A percentile compares a stretch with the other conserved stretches of the same genome.
Evolutionary conservation across 2,888 invertebrate species (phyloP).

Genomic region (Tetragonula carbonaria): DNA sequence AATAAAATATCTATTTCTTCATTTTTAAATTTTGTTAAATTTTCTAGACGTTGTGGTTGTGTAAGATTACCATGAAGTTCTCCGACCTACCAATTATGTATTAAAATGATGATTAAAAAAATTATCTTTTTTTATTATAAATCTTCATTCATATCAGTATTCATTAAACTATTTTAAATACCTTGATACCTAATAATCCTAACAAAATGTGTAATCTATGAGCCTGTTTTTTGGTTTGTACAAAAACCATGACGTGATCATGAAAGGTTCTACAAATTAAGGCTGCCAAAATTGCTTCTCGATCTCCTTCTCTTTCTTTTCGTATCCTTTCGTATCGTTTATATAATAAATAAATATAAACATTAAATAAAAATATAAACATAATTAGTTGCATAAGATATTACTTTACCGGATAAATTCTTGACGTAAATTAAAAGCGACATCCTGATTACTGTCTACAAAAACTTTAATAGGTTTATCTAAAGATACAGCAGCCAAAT

Average conservation of each 20-base stretch:
- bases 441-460: conserved; percentile 97
- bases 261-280: conserved; percentile 95
- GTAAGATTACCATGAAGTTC: conserved; percentile 98
- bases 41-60: conserved; percentile 97
- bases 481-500: conserved; percentile 96
- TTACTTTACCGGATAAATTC: conserved; percentile 92
- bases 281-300: conserved; percentile 95
- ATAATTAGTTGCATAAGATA: conserved; percentile 1
- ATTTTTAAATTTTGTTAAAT: conserved; percentile 94
- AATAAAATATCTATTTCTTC: conserved; percentile 94
- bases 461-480: conserved; percentile 97
- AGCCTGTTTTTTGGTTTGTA: conserved; percentile 98
- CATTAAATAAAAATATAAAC: background rate
- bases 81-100: conserved; percentile 85
- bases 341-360: conserved; percentile 2
- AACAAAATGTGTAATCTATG: conserved; percentile 96
- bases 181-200: conserved; percentile 94
- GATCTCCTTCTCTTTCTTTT: conserved; percentile 94
- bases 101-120: background rate
- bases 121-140: background rate
- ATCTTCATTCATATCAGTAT: background rate
- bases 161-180: conserved; percentile 80
- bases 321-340: conserved; percentile 88
- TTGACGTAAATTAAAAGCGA: conserved; percentile 97
- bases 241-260: conserved; percentile 96